A percentile compares a stretch with the other conserved stretches of the same genome.
Conservation (phyloP, 2,888 invertebrate genomes). For the Lobophora halterata region DNA sequence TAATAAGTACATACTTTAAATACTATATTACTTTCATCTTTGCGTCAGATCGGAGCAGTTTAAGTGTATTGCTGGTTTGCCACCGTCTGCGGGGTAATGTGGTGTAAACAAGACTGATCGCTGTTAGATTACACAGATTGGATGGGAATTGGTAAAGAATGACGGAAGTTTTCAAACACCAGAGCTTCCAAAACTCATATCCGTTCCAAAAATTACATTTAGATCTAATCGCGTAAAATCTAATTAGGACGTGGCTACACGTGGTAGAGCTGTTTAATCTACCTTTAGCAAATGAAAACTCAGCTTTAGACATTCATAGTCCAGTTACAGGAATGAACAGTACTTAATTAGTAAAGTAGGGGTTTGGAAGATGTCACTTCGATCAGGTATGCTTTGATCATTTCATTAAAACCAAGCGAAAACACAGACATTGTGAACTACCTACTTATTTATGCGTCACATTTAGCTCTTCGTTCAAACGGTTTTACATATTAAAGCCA, state of each 20-base stretch:
- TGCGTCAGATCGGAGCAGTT: slow-evolving; percentile 15
- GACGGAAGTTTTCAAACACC: slow-evolving; percentile 26
- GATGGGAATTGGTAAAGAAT: slow-evolving; percentile 35
- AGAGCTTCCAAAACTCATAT: slow-evolving; percentile 32
- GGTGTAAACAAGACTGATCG: slow-evolving; percentile 39
- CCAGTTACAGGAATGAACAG: slow-evolving; percentile 16
- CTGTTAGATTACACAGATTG: slow-evolving; percentile 35
- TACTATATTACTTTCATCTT: slow-evolving; percentile 10
- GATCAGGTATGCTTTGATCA: slow-evolving; percentile 8
- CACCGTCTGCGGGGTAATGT: slow-evolving; percentile 30
- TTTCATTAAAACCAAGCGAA: slow-evolving; percentile 7
- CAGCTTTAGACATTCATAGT: slow-evolving; percentile 16
- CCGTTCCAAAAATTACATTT: slow-evolving; percentile 29
- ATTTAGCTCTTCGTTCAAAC: slow-evolving; percentile 18
- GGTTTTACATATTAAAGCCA: slow-evolving; percentile 18
- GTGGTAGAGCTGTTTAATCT: slow-evolving; percentile 22
- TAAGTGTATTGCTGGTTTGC: slow-evolving; percentile 21
- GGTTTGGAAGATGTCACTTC: too few species aligned
- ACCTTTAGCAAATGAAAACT: slow-evolving; percentile 18
- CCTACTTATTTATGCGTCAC: slow-evolving; percentile 22
- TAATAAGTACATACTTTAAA: slow-evolving; percentile 8
- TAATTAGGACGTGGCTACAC: slow-evolving; percentile 25
- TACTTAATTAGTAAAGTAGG: slow-evolving; percentile 17
- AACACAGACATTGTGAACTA: slow-evolving; percentile 16
- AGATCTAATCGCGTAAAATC: slow-evolving; percentile 25